These are phyloP conservation scores for Daktulosphaira vitifoliae DNA, from an alignment of 1,140 invertebrate genomes.

Conservation along the genomic window DNA sequence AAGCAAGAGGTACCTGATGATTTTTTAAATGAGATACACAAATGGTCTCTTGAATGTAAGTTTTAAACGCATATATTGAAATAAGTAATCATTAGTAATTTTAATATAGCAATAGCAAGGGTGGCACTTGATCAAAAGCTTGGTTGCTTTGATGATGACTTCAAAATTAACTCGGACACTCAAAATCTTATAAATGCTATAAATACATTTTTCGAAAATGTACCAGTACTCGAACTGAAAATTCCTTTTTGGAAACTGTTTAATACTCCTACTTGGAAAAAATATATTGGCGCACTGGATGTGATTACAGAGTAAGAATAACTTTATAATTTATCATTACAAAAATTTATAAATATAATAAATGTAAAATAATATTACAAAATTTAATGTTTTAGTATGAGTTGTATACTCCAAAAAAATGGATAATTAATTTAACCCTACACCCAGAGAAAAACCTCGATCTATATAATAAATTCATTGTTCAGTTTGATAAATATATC, in stretches of 20 bases:
- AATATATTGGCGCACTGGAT: conserved; percentile 64
- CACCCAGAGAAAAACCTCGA: too few relatives aligned
- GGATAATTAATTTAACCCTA: too few relatives aligned
- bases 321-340: too few relatives aligned
- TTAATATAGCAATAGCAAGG: conserved; percentile 60
- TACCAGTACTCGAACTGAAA: conserved; percentile 66
- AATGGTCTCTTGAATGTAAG: conserved; percentile 84
- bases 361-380: too few relatives aligned
- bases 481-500: too few relatives aligned
- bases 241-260: conserved; percentile 72
- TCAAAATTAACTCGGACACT: conserved; percentile 53
- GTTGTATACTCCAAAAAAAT: too few relatives aligned
- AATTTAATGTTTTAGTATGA: not conserved
- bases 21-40: conserved; percentile 74
- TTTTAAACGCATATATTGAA: conserved; percentile 37
- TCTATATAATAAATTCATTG: too few relatives aligned
- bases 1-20: conserved; percentile 60
- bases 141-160: conserved; percentile 57
- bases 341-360: too few relatives aligned
- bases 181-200: conserved; percentile 67
- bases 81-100: not conserved
- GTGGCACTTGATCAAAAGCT: conserved; percentile 70
- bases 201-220: conserved; percentile 68
- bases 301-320: conserved; percentile 52
- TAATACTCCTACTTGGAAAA: conserved; percentile 62